A percentile compares a stretch with the other conserved stretches of the same genome.
Evolutionary conservation across 2,797 vertebrate species (phyloP).

Genomic region (Parambassis ranga): DNA sequence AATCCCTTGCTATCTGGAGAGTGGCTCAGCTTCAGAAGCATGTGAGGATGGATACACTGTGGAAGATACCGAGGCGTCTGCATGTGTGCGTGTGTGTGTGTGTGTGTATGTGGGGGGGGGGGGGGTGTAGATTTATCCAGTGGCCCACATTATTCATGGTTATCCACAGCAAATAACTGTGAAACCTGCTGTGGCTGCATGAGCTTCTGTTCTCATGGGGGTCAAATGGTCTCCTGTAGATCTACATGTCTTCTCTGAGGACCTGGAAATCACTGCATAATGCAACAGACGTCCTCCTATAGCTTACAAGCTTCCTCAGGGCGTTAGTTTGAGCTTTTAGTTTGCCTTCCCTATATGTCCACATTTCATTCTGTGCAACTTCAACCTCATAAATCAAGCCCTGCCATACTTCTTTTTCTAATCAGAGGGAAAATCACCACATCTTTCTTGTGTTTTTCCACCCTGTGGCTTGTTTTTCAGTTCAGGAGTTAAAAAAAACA

Average conservation of each 20-base stretch:
- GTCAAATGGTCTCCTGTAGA: slow-evolving; percentile 33
- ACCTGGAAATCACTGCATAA: neutral
- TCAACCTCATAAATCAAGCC: slow-evolving; percentile 10
- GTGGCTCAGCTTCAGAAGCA: slow-evolving; percentile 41
- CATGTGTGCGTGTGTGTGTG: neutral
- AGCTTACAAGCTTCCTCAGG: too few relatives aligned
- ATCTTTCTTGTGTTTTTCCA: neutral
- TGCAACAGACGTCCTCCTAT: too few relatives aligned
- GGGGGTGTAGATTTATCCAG: slow-evolving; percentile 30
- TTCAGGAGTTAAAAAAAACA: neutral
- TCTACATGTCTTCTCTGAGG: neutral
- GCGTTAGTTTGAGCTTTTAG: too few relatives aligned
- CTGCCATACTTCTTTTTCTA: neutral
- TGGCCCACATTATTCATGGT: slow-evolving; percentile 44
- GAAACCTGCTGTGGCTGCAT: slow-evolving; percentile 1
- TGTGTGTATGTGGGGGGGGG: neutral
- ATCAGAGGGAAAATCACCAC: neutral
- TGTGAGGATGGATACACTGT: slow-evolving; percentile 28
- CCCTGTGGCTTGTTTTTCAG: slow-evolving; percentile 5
- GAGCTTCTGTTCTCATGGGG: slow-evolving; percentile 4
- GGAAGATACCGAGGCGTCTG: slow-evolving; percentile 11
- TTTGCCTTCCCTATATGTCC: neutral
- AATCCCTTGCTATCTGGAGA: slow-evolving; percentile 62
- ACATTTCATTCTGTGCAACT: neutral
- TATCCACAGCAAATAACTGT: slow-evolving; percentile 25